phyloP scores from a whole-genome alignment of 2,888 invertebrate species.

The Penaeus monodon region DNA sequence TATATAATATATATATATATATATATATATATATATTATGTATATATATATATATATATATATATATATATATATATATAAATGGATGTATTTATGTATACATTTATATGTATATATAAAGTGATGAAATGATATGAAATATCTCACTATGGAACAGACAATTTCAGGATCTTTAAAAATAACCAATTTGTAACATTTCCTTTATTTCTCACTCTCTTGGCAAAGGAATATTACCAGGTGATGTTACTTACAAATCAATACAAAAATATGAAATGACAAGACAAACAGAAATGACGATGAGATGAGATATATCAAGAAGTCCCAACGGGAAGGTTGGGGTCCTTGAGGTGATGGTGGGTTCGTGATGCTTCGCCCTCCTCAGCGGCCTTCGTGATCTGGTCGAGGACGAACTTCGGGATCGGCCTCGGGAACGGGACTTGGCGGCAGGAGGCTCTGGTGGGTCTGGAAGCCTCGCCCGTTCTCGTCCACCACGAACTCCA shows the following conservation, averaged over 20 bases:
- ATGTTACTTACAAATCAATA: too few relatives aligned
- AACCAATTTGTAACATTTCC: too few relatives aligned
- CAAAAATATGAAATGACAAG: too few relatives aligned
- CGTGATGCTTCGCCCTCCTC: neutral
- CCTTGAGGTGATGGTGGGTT: neutral
- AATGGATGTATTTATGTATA: neutral
- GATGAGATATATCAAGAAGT: neutral
- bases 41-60: conserved; percentile 7
- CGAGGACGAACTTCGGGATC: conserved; percentile 43
- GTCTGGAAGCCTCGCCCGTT: conserved; percentile 42
- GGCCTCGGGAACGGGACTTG: conserved; percentile 42
- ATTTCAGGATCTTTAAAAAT: too few relatives aligned
- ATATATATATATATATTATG: too few relatives aligned
- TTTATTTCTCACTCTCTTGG: too few relatives aligned
- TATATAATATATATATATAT: too few relatives aligned
- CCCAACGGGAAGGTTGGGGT: neutral
- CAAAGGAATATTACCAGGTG: too few relatives aligned
- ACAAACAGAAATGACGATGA: too few relatives aligned
- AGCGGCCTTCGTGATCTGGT: conserved; percentile 44
- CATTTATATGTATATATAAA: neutral
- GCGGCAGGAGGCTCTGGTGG: conserved; percentile 36
- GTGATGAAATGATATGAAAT: too few relatives aligned
- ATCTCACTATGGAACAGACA: too few relatives aligned
- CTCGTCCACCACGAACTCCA: conserved; percentile 49
- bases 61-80: neutral